Evolutionary conservation across 2,797 vertebrate species (phyloP).

Genomic region (Alfaro cultratus): DNA sequence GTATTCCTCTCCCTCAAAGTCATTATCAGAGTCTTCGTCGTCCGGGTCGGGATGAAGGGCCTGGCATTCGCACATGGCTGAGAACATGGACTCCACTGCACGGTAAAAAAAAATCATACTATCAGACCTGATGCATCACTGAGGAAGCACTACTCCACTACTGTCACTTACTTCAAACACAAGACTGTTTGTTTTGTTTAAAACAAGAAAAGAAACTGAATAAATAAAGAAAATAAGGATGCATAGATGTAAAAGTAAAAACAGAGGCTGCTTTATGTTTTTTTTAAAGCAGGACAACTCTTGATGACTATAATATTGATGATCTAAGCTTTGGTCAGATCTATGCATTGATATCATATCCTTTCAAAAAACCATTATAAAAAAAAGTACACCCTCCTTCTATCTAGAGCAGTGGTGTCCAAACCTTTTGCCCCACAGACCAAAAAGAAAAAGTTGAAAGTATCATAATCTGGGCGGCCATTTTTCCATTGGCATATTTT

Average conservation of each 20-base stretch:
- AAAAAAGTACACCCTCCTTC: neutral
- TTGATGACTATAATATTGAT: no score
- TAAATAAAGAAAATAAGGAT: no score
- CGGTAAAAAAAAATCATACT: conserved; percentile 40
- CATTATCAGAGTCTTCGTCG: conserved; percentile 89
- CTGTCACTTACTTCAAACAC: neutral
- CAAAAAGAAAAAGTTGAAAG: neutral
- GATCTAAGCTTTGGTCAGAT: no score
- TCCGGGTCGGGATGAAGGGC: conserved; percentile 95
- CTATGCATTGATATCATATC: no score
- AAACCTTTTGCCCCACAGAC: neutral
- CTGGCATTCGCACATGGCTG: conserved; percentile 97
- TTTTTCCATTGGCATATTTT: neutral
- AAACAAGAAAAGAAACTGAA: no score
- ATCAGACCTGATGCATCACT: neutral
- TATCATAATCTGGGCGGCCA: neutral
- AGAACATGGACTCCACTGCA: conserved; percentile 95
- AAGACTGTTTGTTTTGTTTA: neutral
- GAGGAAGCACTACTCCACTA: neutral
- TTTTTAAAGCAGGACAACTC: no score
- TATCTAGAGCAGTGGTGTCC: neutral
- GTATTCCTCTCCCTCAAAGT: conserved; percentile 94
- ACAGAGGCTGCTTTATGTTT: no score
- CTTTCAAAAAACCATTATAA: no score
- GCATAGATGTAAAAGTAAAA: no score